phyloP scores from a whole-genome alignment of 2,888 invertebrate species.

The Agonopterix alstromeriana region DNA sequence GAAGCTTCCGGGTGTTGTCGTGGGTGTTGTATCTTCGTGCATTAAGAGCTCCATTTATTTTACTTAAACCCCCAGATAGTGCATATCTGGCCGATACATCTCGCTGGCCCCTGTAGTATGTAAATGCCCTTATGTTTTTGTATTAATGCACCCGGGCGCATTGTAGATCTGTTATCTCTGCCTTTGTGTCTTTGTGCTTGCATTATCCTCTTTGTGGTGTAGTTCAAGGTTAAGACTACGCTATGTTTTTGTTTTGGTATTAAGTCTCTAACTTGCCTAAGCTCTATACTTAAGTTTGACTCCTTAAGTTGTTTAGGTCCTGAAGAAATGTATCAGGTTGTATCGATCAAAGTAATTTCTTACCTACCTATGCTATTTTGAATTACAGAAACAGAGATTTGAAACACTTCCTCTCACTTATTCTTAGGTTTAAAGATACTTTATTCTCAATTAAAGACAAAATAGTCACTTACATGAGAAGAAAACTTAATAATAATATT shows the following conservation, averaged over 20 bases:
- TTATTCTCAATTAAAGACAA: no score
- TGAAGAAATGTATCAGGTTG: no score
- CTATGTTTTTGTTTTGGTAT: neutral
- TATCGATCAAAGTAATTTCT: no score
- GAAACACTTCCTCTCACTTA: no score
- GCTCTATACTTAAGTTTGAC: no score
- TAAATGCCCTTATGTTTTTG: conserved; percentile 50
- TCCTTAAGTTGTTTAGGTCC: no score
- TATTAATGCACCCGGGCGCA: conserved; percentile 39
- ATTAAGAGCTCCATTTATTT: conserved; percentile 56
- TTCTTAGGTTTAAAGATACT: no score
- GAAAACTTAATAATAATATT: no score
- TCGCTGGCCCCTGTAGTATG: conserved; percentile 41
- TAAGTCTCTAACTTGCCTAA: no score
- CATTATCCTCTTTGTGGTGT: conserved; percentile 21
- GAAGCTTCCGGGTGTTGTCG: conserved; percentile 32
- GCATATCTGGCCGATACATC: conserved; percentile 54
- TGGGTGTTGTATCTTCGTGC: conserved; percentile 27
- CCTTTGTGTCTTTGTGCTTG: conserved; percentile 36
- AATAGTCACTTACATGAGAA: no score
- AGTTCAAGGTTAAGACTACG: conserved; percentile 29
- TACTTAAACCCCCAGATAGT: conserved; percentile 40
- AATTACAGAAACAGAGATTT: no score
- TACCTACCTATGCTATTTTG: no score
- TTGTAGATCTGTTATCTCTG: conserved; percentile 39